A percentile compares a stretch with the other conserved stretches of the same genome.
These are phyloP conservation scores for Drosophila pachea DNA, from an alignment of 1,140 invertebrate species.

Conservation along the genomic window DNA sequence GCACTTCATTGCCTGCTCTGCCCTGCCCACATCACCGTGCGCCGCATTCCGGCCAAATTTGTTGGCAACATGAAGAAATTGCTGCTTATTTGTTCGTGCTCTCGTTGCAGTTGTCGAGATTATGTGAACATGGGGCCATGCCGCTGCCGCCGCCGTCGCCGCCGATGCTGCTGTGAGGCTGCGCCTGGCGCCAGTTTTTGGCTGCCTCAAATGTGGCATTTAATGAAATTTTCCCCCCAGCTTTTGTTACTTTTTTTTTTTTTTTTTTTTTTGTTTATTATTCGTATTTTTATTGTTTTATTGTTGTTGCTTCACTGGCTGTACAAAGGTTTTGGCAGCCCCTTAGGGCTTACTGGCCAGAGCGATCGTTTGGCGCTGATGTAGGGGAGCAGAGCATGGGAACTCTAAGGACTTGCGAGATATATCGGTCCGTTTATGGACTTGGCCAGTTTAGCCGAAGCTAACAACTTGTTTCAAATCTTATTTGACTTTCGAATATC, in stretches of 20 bases:
- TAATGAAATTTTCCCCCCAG: conserved; percentile 65
- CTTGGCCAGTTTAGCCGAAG: too few species aligned
- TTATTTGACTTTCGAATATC: not conserved
- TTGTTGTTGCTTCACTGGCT: conserved; percentile 44
- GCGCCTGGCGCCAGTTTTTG: conserved; percentile 69
- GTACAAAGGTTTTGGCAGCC: conserved; percentile 66
- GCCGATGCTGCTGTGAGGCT: conserved; percentile 1
- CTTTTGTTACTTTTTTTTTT: conserved; percentile 22
- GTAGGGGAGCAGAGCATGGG: conserved; percentile 20
- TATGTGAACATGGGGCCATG: conserved; percentile 44
- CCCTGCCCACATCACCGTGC: not conserved
- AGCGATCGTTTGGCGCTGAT: not conserved
- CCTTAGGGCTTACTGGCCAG: conserved; percentile 45
- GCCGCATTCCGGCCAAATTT: conserved; percentile 71
- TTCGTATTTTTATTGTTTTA: conserved; percentile 4
- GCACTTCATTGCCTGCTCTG: conserved; percentile 65
- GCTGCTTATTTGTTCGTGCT: conserved; percentile 70
- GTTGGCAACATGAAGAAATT: conserved; percentile 74
- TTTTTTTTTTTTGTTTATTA: conserved; percentile 9
- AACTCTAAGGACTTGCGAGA: not conserved
- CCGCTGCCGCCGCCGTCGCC: conserved; percentile 10
- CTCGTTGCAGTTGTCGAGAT: conserved; percentile 53
- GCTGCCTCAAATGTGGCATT: conserved; percentile 71
- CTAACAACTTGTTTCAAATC: not conserved
- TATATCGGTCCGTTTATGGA: too few species aligned